Evolutionary conservation across 2,888 invertebrate species (phyloP), one percentile per base, ranked within the genome.

Genomic region (Biston betularia): DNA sequence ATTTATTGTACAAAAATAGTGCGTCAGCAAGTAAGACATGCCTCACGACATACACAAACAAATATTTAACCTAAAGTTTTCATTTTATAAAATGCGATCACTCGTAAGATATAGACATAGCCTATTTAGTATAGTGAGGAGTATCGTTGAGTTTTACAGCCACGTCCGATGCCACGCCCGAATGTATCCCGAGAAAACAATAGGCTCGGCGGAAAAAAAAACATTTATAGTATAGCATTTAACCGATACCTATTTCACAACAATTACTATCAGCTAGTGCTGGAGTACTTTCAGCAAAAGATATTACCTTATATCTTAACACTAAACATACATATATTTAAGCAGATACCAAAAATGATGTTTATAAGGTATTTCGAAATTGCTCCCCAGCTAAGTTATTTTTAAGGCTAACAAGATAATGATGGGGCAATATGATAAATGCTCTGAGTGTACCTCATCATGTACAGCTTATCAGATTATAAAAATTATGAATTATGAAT

Each of bases 1-100:
- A 91, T 92, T 93, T 93, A 93, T 93, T 93, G 91, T 93, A 93
- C 91, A 93, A 93, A 93, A 93, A 93, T 93, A 93, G 90, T 92
- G 93, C 92, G 93, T 92, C 92, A 91, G 92, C 89, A 89, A 89
- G 90, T 89, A 89, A 89, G 88, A 89, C 92, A 89, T 91, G 90
- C 86, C 85, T 90, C 89, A 88, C 88, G 88, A 90, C 89, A 86
- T 88, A 90, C 90, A 93, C 92, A 89, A 91, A 92, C 92, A 89
- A 90, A 89, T 86, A 87, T 88, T 88, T 80, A 89, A 89, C 81
- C 87, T 89, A 90, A 79, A 77, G 84, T 82, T 83, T 88, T 88
- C 86, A 90, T 90, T 75, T 87, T 92, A 93, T 92, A 93, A 93
- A 93, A 93, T 93, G 93, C 93, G 92, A 89, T 89, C 92, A 92